A percentile compares a stretch with the other conserved stretches of the same genome.
phyloP scores from a whole-genome alignment of 2,797 vertebrate genomes.

The Sebastes hopkinsi region DNA sequence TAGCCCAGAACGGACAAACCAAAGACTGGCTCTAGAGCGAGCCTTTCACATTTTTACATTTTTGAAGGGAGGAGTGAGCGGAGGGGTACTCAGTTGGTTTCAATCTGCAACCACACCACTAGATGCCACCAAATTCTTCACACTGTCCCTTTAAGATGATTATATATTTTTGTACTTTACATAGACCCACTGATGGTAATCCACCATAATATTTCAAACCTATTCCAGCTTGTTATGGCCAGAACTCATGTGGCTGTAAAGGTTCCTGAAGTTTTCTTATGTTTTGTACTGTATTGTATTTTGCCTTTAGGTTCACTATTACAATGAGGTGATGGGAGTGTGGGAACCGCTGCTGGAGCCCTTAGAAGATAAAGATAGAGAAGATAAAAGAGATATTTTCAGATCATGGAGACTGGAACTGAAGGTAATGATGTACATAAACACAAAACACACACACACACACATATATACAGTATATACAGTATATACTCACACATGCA shows the following conservation, averaged over 20 bases:
- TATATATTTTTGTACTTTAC: neutral
- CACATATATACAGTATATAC: no score
- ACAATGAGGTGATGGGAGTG: slow-evolving; percentile 94
- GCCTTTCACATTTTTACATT: no score
- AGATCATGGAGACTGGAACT: slow-evolving; percentile 92
- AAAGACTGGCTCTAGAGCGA: no score
- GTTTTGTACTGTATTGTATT: neutral
- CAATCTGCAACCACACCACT: no score
- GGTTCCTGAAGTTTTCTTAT: neutral
- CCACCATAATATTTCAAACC: neutral
- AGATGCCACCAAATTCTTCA: no score
- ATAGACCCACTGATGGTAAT: neutral
- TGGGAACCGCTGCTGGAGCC: slow-evolving; percentile 99
- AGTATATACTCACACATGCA: neutral
- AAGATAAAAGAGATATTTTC: slow-evolving; percentile 89
- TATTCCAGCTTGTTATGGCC: neutral
- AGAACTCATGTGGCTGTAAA: neutral
- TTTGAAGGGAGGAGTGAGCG: no score
- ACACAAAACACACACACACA: neutral
- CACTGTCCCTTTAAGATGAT: neutral
- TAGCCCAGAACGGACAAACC: no score
- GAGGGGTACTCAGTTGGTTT: no score
- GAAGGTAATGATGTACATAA: slow-evolving; percentile 80
- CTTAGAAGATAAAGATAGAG: slow-evolving; percentile 91
- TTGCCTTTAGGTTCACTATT: slow-evolving; percentile 90